Evolutionary conservation across 2,888 invertebrate genomes (phyloP), one percentile per base, ranked within the genome.

Genomic region (Heliconius charithonia): DNA sequence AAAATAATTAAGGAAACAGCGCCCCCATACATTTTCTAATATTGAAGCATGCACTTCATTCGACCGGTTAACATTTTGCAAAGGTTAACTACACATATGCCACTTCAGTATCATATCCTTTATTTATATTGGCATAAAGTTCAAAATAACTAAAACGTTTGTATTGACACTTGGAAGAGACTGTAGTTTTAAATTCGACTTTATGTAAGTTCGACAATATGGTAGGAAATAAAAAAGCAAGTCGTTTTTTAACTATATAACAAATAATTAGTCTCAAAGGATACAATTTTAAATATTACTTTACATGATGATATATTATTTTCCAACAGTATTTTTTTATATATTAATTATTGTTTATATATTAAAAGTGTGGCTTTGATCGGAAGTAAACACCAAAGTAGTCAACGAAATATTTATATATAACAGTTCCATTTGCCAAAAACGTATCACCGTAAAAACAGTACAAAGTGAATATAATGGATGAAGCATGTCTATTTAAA

Each of bases 21-120:
- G 13, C 80, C 88, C 89, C 88, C 80, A 87, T 70, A 10, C 19
- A 63, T 72, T 78, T 73, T 66, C 13, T 76, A 85, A 84, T 85
- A 84, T 51, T 74, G 74, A 88, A 86, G 85, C 86, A 86, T 85
- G 88, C 86, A 79, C 82, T 82, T 83, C 81, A 83, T 89, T 69
- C 72, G 89, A 89, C 90, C 89, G 90, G 86, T 83, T 91, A 90
- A 89, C 91, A 91, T 91, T 91, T 90, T 83, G 75, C 82, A 90
- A 90, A 91, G 90, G 91, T 90, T 90, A 90, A 89, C 88, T 89
- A 90, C 89, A 71, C 79, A 77, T 73, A 79, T 77, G 80, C 78
- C 74, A 70, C 51, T 29, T 32, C 29, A 45, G 32, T 27, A n/a
- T 22, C 59, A 13, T 77, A 56, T 66, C 63, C 79, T 72, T 73